A percentile compares a stretch with the other conserved stretches of the same genome.
These are phyloP conservation scores for Apodemia hepburni DNA, from an alignment of 2,888 invertebrate species.

Conservation along the genomic window DNA sequence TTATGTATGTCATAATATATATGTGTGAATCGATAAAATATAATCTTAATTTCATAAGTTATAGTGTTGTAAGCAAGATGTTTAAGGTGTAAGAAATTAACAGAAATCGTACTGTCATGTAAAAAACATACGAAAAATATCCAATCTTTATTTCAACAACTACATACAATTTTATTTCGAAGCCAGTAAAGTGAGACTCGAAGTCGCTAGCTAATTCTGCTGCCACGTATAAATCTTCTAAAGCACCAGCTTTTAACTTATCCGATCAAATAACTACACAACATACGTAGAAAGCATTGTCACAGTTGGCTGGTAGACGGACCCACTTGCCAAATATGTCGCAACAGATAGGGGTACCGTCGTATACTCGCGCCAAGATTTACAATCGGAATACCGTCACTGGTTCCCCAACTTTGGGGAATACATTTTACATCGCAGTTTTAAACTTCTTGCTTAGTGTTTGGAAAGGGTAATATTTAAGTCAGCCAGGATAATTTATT, in stretches of 20 bases:
- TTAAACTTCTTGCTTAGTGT: constrained; percentile 3
- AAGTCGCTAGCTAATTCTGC: constrained; percentile 15
- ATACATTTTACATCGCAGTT: constrained; percentile 3
- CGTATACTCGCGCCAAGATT: constrained; percentile 25
- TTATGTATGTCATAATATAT: too few species aligned
- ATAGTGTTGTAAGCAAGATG: too few species aligned
- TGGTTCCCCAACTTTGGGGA: constrained; percentile 1
- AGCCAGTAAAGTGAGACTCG: constrained; percentile 3
- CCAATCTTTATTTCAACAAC: neutral
- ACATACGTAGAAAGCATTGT: constrained; percentile 44
- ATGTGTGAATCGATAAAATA: too few species aligned
- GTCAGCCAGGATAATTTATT: constrained; percentile 3
- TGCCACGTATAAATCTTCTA: constrained; percentile 34
- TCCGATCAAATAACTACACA: constrained; percentile 34
- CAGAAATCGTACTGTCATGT: too few species aligned
- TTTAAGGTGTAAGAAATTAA: too few species aligned
- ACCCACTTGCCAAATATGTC: constrained; percentile 70
- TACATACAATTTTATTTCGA: neutral
- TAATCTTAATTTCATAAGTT: too few species aligned
- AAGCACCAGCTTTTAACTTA: constrained; percentile 34
- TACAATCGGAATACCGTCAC: constrained; percentile 22
- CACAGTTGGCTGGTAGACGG: constrained; percentile 62
- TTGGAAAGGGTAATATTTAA: constrained; percentile 6
- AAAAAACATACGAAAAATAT: neutral
- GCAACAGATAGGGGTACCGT: constrained; percentile 50